phyloP scores from a whole-genome alignment of 2,888 invertebrate genomes.

The Microplitis deprimator region DNA sequence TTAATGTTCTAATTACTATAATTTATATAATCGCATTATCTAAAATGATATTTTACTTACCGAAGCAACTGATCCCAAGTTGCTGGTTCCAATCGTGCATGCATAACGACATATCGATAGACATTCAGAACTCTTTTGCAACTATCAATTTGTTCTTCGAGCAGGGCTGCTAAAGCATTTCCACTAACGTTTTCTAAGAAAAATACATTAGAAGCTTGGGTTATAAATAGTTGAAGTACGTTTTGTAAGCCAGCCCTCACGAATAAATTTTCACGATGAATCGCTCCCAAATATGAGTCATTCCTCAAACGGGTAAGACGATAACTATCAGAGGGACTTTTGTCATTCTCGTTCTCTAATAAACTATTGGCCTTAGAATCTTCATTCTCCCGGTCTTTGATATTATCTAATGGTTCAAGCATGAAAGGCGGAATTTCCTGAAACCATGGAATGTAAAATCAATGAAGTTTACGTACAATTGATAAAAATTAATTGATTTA shows the following conservation, averaged over 20 bases:
- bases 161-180: constrained; percentile 75
- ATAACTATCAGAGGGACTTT: constrained; percentile 65
- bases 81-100: constrained; percentile 90
- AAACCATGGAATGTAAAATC: constrained; percentile 23
- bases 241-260: constrained; percentile 90
- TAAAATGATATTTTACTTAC: constrained; percentile 49
- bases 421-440: constrained; percentile 87
- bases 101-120: constrained; percentile 97
- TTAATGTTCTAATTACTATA: too few species aligned
- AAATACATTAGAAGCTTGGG: constrained; percentile 96
- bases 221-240: constrained; percentile 90
- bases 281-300: constrained; percentile 89
- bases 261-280: constrained; percentile 84
- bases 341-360: constrained; percentile 57
- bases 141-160: constrained; percentile 95
- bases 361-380: constrained; percentile 57
- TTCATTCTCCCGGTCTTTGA: constrained; percentile 65
- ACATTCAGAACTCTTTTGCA: constrained; percentile 97
- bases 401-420: constrained; percentile 76
- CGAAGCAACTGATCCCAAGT: constrained; percentile 82
- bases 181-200: constrained; percentile 78
- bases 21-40: background rate
- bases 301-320: constrained; percentile 78
- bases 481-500: background rate
- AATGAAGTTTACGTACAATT: background rate